Base-by-base conservation (phyloP, 2,797 vertebrate genomes). In the Trematomus bernacchii region DNA sequence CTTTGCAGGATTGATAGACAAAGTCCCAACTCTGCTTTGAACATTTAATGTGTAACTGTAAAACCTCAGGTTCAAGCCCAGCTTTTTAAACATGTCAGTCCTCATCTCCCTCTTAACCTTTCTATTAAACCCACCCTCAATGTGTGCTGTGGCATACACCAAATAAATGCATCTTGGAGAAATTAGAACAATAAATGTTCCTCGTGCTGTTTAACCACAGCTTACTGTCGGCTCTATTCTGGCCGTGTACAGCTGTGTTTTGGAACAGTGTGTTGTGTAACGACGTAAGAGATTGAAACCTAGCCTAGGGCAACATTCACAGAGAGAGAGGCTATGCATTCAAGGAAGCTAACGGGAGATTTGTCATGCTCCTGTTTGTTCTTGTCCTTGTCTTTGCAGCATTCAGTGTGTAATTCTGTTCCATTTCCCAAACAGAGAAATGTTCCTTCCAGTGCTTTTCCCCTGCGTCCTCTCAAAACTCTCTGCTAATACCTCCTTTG, bases 161-260 rank as follows among this genome's bases (percentile, higher is more conserved):
- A 12, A 18, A 63, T 13, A 53, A 63, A 53, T 48, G 72, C 33
- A 53, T 14, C 30, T 62, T 7, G n/a, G 53, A 70, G 30, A 70
- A 76, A 79, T 73, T 19, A 57, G 42, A 66, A 48, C 43, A 67
- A 43, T 74, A 77, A 80, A 58, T 40, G 66, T 10, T 19, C 61
- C 79, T 23, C 0, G 7, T 55, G 37, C 73, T 60, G 47, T 66
- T 73, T 62, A 71, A 71, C 69, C 59, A 4, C 10, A 30, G 14
- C 40, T 66, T 23, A 7, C 65, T 27, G 79, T 60, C n/a, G 62
- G 18, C 58, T 4, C 11, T 7, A 3, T 18, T 18, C 30, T 0
- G 58, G 42, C 48, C 6, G n/a, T 55, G 67, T 3, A 15, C 1
- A 7, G 66, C 66, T 68, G 58, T 21, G 70, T 65, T 42, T 37